Conservation (phyloP, 2,113 vertebrate species). For the Redunca redunca region DNA sequence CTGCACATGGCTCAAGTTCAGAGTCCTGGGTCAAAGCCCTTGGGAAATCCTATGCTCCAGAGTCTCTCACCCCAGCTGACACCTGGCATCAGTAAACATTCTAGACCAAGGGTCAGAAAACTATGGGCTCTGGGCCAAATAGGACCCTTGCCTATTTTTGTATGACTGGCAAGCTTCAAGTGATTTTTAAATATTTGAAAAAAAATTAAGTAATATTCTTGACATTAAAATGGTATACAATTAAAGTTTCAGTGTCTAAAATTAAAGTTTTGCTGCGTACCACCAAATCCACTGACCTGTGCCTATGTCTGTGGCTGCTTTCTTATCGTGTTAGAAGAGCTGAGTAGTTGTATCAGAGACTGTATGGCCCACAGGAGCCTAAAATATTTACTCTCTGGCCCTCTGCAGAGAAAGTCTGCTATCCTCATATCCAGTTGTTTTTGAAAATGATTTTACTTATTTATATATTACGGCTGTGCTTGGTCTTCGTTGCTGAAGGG, state of each 20-base stretch:
- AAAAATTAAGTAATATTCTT: not conserved
- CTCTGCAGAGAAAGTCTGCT: not conserved
- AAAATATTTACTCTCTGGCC: not conserved
- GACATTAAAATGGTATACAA: not conserved
- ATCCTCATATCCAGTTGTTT: not conserved
- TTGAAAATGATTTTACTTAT: not conserved
- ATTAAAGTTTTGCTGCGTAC: not conserved
- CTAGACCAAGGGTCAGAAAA: not conserved
- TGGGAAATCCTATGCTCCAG: not conserved
- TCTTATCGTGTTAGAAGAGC: rapidly evolving
- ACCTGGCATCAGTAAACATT: not conserved
- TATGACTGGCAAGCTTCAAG: not conserved
- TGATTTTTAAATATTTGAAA: not conserved
- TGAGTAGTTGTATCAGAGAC: not conserved
- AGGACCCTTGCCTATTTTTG: not conserved
- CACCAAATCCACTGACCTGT: rapidly evolving
- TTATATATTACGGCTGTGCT: not conserved
- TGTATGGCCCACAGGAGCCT: not conserved
- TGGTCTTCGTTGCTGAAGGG: not conserved
- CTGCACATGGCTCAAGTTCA: not conserved
- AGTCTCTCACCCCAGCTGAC: not conserved
- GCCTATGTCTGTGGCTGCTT: not conserved
- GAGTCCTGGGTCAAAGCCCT: not conserved
- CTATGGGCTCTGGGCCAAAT: not conserved
- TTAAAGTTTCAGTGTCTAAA: not conserved